Evolutionary conservation across 1,140 invertebrate genomes (phyloP), one percentile per base, ranked within the genome.

Genomic region (Brachionus koreanus): DNA sequence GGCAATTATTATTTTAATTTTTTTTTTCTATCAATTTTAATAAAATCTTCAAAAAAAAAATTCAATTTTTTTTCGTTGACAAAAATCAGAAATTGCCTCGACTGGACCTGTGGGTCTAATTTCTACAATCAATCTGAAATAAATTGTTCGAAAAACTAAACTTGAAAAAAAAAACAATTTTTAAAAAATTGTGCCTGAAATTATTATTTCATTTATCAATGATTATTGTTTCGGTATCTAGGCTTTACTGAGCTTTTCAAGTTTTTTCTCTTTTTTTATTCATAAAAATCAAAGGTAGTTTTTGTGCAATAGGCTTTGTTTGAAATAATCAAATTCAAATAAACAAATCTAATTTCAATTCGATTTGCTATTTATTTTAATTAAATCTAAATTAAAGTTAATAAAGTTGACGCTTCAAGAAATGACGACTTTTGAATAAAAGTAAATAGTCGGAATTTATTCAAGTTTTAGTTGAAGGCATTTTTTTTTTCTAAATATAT

Each of bases 371-470:
- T 74, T 74, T 74, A 74, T 74, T 74, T 74, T 74, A 74, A 74
- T 74, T 74, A 74, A 74, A 74, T 49, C 29, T 74, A 74, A 74
- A 74, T 74, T 74, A 74, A 74, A 46, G 10, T 74, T 74, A 74
- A 74, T 74, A 46, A 46, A 74, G 69, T 69, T 74, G 69, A 74
- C 69, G 43, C 69, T 74, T 29, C 5, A 74, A 74, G 69, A 25
- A 74, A 72, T 39, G 67, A 39, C n/a, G 33, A 46, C 69, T 46
- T 46, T 25, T 43, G 37, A 72, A 37, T 33, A 65, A 65, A 65
- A 65, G 6, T 7, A 69, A 69, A 39, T n/a, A 69, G 65, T 39
- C 65, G 65, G 65, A 69, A 69, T 69, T 69, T 39, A 69, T 69
- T 69, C 65, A 69, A 69, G 65, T 69, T 69, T 69, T 74, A 25